Percentiles rank a stretch among this genome's conserved stretches.
phyloP scores from a whole-genome alignment of 2,797 vertebrate genomes.

The Dendrocincla fuliginosa region DNA sequence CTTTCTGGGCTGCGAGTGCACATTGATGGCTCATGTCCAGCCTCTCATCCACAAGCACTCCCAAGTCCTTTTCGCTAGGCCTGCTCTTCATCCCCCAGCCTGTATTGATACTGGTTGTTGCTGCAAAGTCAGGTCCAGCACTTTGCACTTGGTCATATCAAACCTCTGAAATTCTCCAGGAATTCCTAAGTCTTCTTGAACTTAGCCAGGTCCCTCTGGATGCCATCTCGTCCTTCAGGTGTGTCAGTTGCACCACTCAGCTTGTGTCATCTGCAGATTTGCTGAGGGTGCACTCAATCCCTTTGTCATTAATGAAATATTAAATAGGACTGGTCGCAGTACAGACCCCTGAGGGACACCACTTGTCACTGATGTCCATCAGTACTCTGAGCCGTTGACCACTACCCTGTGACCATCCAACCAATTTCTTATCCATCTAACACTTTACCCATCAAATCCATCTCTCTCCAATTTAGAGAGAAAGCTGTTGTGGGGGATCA shows the following conservation, averaged over 20 bases:
- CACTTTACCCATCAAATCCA: not conserved
- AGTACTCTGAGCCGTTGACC: not conserved
- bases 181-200: not conserved
- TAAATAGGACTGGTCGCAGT: not conserved
- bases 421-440: not conserved
- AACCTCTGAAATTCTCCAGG: not conserved
- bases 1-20: accelerated
- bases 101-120: accelerated
- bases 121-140: not conserved
- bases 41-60: accelerated
- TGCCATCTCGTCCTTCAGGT: not conserved
- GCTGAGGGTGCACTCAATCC: not conserved
- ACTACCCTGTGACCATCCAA: not conserved
- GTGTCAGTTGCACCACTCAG: not conserved
- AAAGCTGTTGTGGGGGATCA: not conserved
- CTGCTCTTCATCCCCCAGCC: not conserved
- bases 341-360: not conserved
- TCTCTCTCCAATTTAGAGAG: not conserved
- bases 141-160: not conserved
- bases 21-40: accelerated
- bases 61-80: accelerated
- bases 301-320: not conserved
- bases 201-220: not conserved
- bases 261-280: not conserved
- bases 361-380: not conserved